These are phyloP conservation scores for Toxotes chatareus DNA, from an alignment of 2,113 vertebrate genomes.

Conservation along the genomic window DNA sequence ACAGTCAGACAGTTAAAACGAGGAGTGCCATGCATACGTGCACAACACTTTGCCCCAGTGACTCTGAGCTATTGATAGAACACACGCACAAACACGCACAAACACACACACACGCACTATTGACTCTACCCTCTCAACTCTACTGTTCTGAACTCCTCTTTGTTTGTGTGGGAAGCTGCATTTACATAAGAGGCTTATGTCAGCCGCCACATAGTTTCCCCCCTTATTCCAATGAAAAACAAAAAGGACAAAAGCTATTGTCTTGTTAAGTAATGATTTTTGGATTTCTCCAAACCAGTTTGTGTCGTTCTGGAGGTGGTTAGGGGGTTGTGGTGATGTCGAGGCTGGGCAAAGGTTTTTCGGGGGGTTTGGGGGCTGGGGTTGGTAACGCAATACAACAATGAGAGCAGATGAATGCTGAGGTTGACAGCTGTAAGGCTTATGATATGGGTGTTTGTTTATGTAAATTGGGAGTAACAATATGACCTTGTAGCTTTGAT, in stretches of 20 bases:
- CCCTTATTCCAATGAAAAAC: constrained; percentile 80
- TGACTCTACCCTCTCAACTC: constrained; percentile 75
- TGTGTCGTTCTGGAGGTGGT: constrained; percentile 62
- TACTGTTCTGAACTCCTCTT: constrained; percentile 84
- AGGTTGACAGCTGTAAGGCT: constrained; percentile 67
- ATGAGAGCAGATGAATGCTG: constrained; percentile 54
- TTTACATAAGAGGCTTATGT: constrained; percentile 89
- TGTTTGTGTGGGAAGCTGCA: constrained; percentile 85
- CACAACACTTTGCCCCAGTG: constrained; percentile 65
- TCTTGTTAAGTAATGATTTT: constrained; percentile 85
- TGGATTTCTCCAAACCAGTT: constrained; percentile 82
- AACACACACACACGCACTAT: constrained; percentile 43
- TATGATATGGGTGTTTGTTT: constrained; percentile 76
- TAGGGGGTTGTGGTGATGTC: constrained; percentile 45
- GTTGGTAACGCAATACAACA: constrained; percentile 32
- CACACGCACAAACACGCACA: constrained; percentile 39
- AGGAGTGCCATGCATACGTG: constrained; percentile 46
- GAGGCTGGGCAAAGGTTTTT: constrained; percentile 37
- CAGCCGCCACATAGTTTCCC: constrained; percentile 74
- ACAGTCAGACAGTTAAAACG: constrained; percentile 58
- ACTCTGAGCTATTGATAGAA: constrained; percentile 74
- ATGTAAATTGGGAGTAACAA: constrained; percentile 71
- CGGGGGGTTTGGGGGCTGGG: constrained; percentile 28
- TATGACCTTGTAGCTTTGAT: constrained; percentile 78
- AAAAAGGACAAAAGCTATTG: constrained; percentile 87